phyloP scores from a whole-genome alignment of 2,888 invertebrate species.

The Sarcophaga variegata region DNA sequence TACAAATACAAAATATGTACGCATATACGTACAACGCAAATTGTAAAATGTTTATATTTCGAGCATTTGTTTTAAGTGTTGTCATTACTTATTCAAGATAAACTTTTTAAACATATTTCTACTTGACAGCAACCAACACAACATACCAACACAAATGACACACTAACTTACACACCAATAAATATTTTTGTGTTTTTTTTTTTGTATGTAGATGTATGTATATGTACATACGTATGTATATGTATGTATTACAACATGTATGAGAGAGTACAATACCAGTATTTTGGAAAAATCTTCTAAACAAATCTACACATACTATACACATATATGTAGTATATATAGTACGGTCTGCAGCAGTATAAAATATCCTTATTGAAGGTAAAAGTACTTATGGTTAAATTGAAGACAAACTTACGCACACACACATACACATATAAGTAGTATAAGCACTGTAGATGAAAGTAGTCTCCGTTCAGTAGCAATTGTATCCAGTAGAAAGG shows the following conservation, averaged over 20 bases:
- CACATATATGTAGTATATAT: not conserved
- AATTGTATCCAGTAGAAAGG: not conserved
- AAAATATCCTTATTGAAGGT: constrained; percentile 43
- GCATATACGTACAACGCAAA: not conserved
- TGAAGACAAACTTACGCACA: not conserved
- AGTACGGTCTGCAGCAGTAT: not conserved
- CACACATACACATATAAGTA: constrained; percentile 1
- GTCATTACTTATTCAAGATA: constrained; percentile 62
- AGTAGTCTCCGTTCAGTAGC: not conserved
- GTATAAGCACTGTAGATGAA: not conserved
- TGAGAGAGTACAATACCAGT: too few relatives aligned
- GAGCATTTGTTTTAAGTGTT: constrained; percentile 48
- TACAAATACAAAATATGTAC: not conserved
- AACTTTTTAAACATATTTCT: constrained; percentile 58
- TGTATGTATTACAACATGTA: too few relatives aligned
- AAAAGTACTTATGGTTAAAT: constrained; percentile 40
- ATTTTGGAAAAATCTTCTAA: too few relatives aligned
- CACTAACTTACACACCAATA: not conserved
- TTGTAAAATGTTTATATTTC: constrained; percentile 38
- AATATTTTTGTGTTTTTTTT: not conserved
- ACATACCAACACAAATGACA: constrained; percentile 2
- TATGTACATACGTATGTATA: not conserved
- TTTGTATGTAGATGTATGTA: not conserved
- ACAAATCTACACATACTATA: too few relatives aligned
- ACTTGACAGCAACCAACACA: not conserved